Evolutionary conservation across 2,797 vertebrate species (phyloP).

Genomic region (Ctenosaura bakeri): DNA sequence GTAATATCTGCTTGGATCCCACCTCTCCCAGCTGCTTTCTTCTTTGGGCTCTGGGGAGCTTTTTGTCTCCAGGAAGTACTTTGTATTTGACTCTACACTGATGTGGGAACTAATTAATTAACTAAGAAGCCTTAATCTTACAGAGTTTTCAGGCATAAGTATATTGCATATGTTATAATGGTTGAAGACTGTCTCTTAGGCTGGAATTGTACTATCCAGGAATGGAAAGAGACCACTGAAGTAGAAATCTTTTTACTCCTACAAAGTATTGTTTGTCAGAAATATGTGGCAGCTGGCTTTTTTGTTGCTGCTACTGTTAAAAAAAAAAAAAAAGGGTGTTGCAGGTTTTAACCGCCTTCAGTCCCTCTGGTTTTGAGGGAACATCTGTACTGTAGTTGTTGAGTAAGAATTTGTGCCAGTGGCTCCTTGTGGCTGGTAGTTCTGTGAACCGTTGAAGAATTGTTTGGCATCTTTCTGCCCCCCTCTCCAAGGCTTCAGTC

Average conservation of each 20-base stretch:
- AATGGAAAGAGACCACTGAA: neutral
- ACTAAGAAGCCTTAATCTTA: neutral
- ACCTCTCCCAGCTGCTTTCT: neutral
- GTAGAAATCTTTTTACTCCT: neutral
- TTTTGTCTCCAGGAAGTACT: neutral
- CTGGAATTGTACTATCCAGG: neutral
- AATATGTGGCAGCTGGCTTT: neutral
- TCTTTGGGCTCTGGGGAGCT: neutral
- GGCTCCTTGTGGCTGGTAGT: rapidly evolving
- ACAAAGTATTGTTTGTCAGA: too few relatives aligned
- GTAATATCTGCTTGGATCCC: neutral
- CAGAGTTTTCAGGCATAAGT: neutral
- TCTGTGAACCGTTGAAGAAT: neutral
- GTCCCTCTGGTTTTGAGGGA: neutral
- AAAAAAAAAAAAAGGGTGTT: neutral
- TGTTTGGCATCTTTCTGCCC: neutral
- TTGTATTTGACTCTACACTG: neutral
- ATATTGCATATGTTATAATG: neutral
- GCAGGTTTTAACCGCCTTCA: neutral
- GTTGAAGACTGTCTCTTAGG: neutral
- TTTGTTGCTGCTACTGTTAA: too few relatives aligned
- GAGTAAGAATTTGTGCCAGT: neutral
- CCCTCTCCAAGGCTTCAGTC: neutral
- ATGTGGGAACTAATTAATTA: neutral
- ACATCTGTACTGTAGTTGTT: neutral